Evolutionary conservation across 2,113 vertebrate species (phyloP).

Genomic region (Halcyon malimbica): DNA sequence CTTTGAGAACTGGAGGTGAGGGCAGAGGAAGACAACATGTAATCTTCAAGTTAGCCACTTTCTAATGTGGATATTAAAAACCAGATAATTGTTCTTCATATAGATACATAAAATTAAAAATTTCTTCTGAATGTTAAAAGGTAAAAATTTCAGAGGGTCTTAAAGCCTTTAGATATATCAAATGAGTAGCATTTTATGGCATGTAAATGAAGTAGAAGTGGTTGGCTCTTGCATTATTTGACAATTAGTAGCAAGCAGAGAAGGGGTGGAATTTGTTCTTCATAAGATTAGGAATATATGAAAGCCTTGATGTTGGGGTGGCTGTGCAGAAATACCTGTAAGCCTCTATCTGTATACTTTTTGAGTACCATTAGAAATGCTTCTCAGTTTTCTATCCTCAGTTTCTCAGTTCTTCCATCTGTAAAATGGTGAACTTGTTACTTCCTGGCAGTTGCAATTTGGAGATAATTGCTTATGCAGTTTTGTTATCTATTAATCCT

Average conservation of each 20-base stretch:
- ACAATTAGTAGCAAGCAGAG: not conserved
- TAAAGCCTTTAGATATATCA: not conserved
- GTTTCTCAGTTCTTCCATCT: not conserved
- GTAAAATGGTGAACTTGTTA: not conserved
- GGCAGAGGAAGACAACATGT: not conserved
- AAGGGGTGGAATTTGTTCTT: not conserved
- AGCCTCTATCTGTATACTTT: not conserved
- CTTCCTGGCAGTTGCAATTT: not conserved
- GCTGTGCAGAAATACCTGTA: not conserved
- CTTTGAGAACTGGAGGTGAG: not conserved
- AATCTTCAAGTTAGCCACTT: not conserved
- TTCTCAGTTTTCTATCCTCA: not conserved
- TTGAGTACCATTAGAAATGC: not conserved
- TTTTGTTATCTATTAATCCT: not conserved
- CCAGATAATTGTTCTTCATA: not conserved
- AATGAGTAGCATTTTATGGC: not conserved
- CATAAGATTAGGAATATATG: not conserved
- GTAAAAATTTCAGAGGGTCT: not conserved
- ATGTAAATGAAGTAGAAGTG: not conserved
- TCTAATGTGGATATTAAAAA: not conserved
- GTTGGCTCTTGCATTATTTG: not conserved
- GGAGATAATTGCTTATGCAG: not conserved
- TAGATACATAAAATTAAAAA: not conserved
- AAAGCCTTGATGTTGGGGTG: not conserved
- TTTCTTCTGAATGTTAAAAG: not conserved